Evolutionary conservation across 2,797 vertebrate species (phyloP).

Genomic region (Pangasius krempfi): DNA sequence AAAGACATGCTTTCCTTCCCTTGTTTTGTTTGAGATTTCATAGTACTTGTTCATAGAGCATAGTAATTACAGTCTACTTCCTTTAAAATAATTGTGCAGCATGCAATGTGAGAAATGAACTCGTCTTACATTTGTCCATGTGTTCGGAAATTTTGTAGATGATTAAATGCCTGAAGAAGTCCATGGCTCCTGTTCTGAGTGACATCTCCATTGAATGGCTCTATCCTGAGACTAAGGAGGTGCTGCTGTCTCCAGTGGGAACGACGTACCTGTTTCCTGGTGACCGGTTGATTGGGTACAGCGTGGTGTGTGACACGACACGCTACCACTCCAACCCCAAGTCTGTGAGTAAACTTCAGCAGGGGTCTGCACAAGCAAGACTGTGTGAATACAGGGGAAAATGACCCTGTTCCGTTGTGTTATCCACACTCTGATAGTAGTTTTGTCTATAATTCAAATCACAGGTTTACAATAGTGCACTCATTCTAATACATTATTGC

Average conservation of each 20-base stretch:
- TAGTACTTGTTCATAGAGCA: too few relatives aligned
- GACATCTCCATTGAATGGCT: constrained; percentile 94
- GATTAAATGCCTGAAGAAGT: constrained; percentile 91
- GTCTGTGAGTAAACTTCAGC: constrained; percentile 78
- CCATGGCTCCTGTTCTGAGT: constrained; percentile 87
- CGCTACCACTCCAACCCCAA: constrained; percentile 81
- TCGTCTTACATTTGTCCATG: background rate
- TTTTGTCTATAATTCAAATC: background rate
- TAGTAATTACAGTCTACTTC: background rate
- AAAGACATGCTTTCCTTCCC: background rate
- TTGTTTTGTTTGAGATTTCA: background rate
- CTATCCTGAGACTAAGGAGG: constrained; percentile 90
- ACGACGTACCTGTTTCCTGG: constrained; percentile 89
- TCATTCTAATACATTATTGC: background rate
- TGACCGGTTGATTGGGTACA: constrained; percentile 86
- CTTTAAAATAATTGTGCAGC: background rate
- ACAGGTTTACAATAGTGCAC: background rate
- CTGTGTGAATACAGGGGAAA: background rate
- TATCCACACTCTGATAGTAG: background rate
- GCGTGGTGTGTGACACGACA: constrained; percentile 85
- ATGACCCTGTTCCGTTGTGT: background rate
- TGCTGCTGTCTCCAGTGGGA: constrained; percentile 86
- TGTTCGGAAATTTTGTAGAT: constrained; percentile 74
- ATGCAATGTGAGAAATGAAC: background rate
- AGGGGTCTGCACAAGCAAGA: background rate